These are phyloP conservation scores for Umimayanthus kanabou DNA, from an alignment of 92 coral and sea anemone species.

Conservation along the genomic window DNA sequence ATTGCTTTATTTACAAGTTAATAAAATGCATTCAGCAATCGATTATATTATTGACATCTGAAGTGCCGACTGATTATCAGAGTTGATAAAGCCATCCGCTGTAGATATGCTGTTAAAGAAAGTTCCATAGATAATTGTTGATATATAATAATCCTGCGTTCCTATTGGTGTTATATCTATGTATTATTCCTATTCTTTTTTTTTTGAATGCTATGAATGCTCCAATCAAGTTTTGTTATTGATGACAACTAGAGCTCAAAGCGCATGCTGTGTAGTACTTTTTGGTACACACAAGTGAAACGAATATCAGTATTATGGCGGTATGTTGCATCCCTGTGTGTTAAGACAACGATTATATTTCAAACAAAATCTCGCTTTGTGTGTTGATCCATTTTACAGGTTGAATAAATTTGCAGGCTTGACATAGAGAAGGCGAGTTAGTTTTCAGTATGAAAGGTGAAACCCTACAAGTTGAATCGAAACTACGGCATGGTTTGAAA, in stretches of 20 bases:
- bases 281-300: not conserved
- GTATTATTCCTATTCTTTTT: no score
- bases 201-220: not conserved
- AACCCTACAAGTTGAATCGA: not conserved
- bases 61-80: not conserved
- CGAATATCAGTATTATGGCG: not conserved
- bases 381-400: not conserved
- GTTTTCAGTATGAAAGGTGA: not conserved
- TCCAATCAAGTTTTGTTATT: not conserved
- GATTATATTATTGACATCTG: not conserved
- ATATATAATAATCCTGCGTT: not conserved
- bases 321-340: not conserved
- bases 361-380: not conserved
- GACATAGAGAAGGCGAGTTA: not conserved
- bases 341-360: no score
- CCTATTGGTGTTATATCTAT: not conserved
- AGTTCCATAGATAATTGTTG: not conserved
- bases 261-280: not conserved
- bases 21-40: not conserved
- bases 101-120: not conserved
- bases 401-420: no score
- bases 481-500: not conserved
- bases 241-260: not conserved
- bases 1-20: not conserved
- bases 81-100: no score